phyloP scores from a whole-genome alignment of 1,140 invertebrate genomes.

The Musca domestica region DNA sequence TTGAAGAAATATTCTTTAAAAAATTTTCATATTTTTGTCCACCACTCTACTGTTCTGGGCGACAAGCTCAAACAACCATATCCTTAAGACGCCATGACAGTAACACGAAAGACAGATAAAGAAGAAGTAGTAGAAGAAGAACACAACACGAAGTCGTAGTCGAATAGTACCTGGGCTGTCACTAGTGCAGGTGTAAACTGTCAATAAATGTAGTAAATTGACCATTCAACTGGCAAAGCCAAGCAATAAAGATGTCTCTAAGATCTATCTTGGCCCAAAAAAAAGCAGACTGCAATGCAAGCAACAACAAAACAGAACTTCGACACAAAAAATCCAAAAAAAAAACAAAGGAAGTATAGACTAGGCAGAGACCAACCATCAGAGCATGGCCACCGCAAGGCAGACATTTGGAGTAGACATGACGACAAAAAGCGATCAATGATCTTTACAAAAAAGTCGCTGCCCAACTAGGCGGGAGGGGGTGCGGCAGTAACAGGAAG shows the following conservation, averaged over 20 bases:
- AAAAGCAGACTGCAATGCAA: background rate
- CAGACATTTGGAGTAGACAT: slow-evolving; percentile 6
- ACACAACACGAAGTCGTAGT: background rate
- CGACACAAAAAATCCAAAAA: too few relatives aligned
- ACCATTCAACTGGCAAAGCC: background rate
- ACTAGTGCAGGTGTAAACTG: slow-evolving; percentile 26
- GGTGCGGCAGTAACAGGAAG: too few relatives aligned
- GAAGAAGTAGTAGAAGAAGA: background rate
- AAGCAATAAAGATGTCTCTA: slow-evolving; percentile 26
- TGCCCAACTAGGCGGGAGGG: background rate
- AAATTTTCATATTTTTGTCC: too few relatives aligned
- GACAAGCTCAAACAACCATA: too few relatives aligned
- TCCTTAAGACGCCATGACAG: too few relatives aligned
- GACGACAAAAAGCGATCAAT: background rate
- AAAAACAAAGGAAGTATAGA: background rate
- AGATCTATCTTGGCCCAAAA: background rate
- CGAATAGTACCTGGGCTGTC: slow-evolving; percentile 16
- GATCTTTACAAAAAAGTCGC: background rate
- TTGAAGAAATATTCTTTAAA: too few relatives aligned
- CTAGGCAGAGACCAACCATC: background rate
- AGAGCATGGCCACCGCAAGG: background rate
- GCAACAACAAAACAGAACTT: background rate
- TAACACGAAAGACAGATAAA: background rate
- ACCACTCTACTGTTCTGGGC: too few relatives aligned
- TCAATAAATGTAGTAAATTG: slow-evolving; percentile 26